These are phyloP conservation scores for Acanthurus tractus DNA, from an alignment of 2,797 vertebrate genomes.

Conservation along the genomic window DNA sequence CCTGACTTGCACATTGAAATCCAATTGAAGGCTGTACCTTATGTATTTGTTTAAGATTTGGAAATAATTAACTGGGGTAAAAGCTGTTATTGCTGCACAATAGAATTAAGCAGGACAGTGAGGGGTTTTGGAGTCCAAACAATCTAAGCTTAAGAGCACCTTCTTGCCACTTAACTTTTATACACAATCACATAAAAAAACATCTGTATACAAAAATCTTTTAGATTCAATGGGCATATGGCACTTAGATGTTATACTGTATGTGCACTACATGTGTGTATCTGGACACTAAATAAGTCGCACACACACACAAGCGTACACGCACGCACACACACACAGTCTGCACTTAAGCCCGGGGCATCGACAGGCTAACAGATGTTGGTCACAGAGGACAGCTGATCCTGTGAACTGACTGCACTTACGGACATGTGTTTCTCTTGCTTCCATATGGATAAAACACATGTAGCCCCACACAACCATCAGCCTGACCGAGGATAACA, in stretches of 20 bases:
- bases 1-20: slow-evolving; percentile 85
- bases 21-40: slow-evolving; percentile 85
- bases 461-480: slow-evolving; percentile 47
- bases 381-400: slow-evolving; percentile 82
- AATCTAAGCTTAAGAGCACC: slow-evolving; percentile 65
- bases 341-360: slow-evolving; percentile 63
- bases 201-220: slow-evolving; percentile 64
- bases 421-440: slow-evolving; percentile 76
- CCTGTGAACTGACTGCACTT: slow-evolving; percentile 70
- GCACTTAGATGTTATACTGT: slow-evolving; percentile 53
- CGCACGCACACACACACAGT: slow-evolving; percentile 38
- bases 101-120: slow-evolving; percentile 80
- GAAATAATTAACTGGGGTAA: slow-evolving; percentile 88
- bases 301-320: slow-evolving; percentile 20
- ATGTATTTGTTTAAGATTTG: slow-evolving; percentile 88
- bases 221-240: slow-evolving; percentile 56
- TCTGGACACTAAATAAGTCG: slow-evolving; percentile 42
- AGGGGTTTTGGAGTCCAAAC: slow-evolving; percentile 68
- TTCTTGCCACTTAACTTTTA: slow-evolving; percentile 75
- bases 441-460: slow-evolving; percentile 79
- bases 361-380: slow-evolving; percentile 81
- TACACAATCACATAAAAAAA: slow-evolving; percentile 62
- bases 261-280: slow-evolving; percentile 46
- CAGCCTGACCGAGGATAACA: slow-evolving; percentile 48
- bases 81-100: slow-evolving; percentile 83